A percentile compares a stretch with the other conserved stretches of the same genome.
phyloP scores from a whole-genome alignment of 2,113 vertebrate genomes.

The Oreotrochilus melanogaster region DNA sequence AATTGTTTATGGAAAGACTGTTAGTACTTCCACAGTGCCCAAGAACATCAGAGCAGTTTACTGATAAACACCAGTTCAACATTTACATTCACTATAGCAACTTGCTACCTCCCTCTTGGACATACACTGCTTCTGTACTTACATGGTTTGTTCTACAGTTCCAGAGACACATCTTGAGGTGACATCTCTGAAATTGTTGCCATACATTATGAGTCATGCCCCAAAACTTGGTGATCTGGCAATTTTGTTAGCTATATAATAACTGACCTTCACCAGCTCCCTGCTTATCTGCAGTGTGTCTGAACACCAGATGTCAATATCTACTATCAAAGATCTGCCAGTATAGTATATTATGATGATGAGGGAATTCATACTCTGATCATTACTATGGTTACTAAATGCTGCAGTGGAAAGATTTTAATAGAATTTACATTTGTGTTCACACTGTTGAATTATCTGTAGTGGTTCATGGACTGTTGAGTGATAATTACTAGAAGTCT shows the following conservation, averaged over 20 bases:
- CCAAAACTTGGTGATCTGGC: neutral
- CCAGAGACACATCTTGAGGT: neutral
- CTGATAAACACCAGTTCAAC: neutral
- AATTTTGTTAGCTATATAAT: neutral
- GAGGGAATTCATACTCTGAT: neutral
- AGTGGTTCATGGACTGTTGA: neutral
- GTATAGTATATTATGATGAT: neutral
- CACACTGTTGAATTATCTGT: neutral
- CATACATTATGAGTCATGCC: neutral
- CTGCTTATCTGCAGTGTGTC: neutral
- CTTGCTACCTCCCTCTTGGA: neutral
- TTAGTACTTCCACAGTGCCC: neutral
- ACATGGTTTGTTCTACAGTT: neutral
- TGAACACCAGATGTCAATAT: neutral
- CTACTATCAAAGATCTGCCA: neutral
- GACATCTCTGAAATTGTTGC: neutral
- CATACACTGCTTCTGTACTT: neutral
- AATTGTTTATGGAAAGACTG: neutral
- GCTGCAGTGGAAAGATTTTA: neutral
- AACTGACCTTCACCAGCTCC: neutral
- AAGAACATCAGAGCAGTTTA: neutral
- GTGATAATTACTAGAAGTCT: neutral
- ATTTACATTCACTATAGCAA: slow-evolving; percentile 54
- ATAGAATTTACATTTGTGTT: neutral
- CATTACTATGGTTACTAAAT: slow-evolving; percentile 46